Conservation (phyloP, 1,140 invertebrate species). For the Chrysoperla carnea region DNA sequence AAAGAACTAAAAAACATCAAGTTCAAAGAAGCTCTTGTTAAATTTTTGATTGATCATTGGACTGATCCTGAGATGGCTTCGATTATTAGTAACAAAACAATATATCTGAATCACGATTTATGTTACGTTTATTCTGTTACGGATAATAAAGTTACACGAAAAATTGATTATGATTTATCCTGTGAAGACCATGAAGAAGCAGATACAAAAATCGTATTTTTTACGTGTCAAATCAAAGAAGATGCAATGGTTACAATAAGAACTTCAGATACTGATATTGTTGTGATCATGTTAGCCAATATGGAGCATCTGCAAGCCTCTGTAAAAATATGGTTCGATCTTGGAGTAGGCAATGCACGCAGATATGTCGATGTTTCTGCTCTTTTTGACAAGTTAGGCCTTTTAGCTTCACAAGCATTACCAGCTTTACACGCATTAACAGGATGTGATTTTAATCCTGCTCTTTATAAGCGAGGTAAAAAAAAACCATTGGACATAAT, state of each 20-base stretch:
- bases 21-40: conserved; percentile 10
- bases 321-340: conserved; percentile 10
- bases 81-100: conserved; percentile 11
- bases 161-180: conserved; percentile 2
- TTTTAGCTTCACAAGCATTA: conserved; percentile 3
- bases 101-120: conserved; percentile 12
- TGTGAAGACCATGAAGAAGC: conserved; percentile 15
- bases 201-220: conserved; percentile 11
- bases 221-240: conserved; percentile 7
- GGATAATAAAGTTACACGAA: conserved; percentile 6
- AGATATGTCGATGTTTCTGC: conserved; percentile 2
- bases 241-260: conserved; percentile 9
- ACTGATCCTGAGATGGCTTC: conserved; percentile 6
- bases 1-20: conserved; percentile 5
- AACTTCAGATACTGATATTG: conserved; percentile 12
- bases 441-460: conserved; percentile 12
- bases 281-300: conserved; percentile 13
- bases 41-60: conserved; percentile 9
- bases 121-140: conserved; percentile 6
- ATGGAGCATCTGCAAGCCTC: conserved; percentile 7
- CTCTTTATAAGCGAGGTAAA: conserved; percentile 10
- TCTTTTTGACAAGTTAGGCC: conserved; percentile 3
- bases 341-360: conserved; percentile 8
- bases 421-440: conserved; percentile 12
- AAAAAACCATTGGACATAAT: conserved; percentile 8